These are phyloP conservation scores for Falco naumanni DNA, from an alignment of 2,797 vertebrate species.

Conservation along the genomic window DNA sequence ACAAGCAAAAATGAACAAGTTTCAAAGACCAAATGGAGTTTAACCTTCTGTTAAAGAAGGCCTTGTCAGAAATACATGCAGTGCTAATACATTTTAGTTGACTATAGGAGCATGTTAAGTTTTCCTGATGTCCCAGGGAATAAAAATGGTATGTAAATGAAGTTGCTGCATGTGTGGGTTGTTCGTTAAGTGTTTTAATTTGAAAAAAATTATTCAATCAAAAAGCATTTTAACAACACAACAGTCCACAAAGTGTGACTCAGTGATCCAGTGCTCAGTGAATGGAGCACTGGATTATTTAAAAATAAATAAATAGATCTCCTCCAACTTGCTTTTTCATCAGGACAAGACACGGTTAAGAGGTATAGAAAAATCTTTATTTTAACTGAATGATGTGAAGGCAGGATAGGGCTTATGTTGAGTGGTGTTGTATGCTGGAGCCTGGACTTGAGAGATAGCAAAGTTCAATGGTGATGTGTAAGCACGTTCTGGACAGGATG, in stretches of 20 bases:
- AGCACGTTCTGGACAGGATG: not conserved
- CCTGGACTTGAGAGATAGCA: not conserved
- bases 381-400: not conserved
- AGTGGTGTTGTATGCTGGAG: not conserved
- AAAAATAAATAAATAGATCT: not conserved
- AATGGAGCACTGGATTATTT: not conserved
- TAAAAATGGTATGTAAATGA: not conserved
- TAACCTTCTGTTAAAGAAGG: not conserved
- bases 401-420: not conserved
- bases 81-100: not conserved
- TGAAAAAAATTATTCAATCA: not conserved
- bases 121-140: not conserved
- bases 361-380: not conserved
- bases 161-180: not conserved
- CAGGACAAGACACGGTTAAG: not conserved
- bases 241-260: not conserved
- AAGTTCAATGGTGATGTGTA: not conserved
- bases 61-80: not conserved
- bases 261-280: not conserved
- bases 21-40: not conserved
- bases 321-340: not conserved
- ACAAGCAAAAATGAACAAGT: not conserved
- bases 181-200: not conserved
- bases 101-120: not conserved
- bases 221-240: not conserved